Conservation (phyloP, 2,113 vertebrate genomes). For the Meles meles region DNA sequence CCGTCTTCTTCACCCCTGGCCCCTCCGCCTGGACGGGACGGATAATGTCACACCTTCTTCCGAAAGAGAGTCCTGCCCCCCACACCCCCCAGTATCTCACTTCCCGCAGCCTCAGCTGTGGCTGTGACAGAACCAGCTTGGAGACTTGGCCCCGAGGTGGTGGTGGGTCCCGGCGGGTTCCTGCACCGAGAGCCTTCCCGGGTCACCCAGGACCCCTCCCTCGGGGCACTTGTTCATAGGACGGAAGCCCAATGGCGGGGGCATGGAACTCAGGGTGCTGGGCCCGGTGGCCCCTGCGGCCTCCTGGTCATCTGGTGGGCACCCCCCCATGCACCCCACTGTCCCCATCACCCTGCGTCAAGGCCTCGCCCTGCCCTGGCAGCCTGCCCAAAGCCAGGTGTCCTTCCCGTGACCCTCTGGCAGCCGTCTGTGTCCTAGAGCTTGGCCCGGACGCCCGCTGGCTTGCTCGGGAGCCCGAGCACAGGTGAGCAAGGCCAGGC, state of each 20-base stretch:
- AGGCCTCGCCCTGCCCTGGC: not conserved
- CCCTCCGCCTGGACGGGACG: not conserved
- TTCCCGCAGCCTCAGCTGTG: not conserved
- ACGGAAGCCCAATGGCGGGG: fast-evolving
- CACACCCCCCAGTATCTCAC: fast-evolving
- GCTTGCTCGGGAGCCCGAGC: fast-evolving
- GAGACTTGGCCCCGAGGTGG: not conserved
- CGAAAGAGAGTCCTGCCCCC: not conserved
- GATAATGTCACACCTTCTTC: fast-evolving
- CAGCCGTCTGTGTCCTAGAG: fast-evolving
- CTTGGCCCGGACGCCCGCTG: fast-evolving
- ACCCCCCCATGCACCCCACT: not conserved
- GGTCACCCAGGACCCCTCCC: not conserved
- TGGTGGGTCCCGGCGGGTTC: not conserved
- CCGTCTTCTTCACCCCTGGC: not conserved
- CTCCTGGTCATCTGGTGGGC: fast-evolving
- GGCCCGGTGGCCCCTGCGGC: fast-evolving
- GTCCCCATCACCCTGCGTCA: fast-evolving
- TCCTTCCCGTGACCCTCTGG: not conserved
- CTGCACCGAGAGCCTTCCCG: fast-evolving
- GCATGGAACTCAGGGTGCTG: not conserved
- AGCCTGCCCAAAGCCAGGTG: not conserved
- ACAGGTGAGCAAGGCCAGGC: not conserved
- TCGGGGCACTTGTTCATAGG: not conserved
- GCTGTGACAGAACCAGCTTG: not conserved